These are phyloP conservation scores for Gymnogyps californianus DNA, from an alignment of 2,113 vertebrate genomes.

Conservation along the genomic window DNA sequence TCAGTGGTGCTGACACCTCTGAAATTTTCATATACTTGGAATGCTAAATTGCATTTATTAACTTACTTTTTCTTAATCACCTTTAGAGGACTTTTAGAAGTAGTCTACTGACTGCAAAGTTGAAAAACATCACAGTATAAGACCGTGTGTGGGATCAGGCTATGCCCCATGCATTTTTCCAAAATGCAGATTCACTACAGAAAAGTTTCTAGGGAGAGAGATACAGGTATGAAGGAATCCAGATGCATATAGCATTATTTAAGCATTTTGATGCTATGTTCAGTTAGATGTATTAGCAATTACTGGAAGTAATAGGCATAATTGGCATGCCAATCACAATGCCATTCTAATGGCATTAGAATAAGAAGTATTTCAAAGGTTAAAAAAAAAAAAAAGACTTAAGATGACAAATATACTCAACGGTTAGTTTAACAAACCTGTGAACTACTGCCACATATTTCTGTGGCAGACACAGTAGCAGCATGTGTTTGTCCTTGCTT, in stretches of 20 bases:
- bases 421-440: not conserved
- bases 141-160: not conserved
- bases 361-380: not conserved
- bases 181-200: not conserved
- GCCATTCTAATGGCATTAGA: not conserved
- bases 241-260: not conserved
- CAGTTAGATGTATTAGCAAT: not conserved
- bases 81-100: not conserved
- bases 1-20: not conserved
- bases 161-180: fast-evolving
- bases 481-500: not conserved
- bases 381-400: not conserved
- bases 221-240: not conserved
- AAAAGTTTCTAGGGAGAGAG: not conserved
- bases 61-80: not conserved
- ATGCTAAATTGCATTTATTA: not conserved
- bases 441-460: not conserved
- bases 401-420: not conserved
- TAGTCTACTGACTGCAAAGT: not conserved
- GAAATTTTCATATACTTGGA: not conserved
- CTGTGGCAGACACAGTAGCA: not conserved
- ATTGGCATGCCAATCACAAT: not conserved
- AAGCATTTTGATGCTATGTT: not conserved
- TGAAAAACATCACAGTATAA: not conserved
- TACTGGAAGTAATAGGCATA: not conserved